Percentiles rank a stretch among this genome's conserved stretches.
These are phyloP conservation scores for Pagetopsis macropterus DNA, from an alignment of 2,797 vertebrate species.

Conservation along the genomic window DNA sequence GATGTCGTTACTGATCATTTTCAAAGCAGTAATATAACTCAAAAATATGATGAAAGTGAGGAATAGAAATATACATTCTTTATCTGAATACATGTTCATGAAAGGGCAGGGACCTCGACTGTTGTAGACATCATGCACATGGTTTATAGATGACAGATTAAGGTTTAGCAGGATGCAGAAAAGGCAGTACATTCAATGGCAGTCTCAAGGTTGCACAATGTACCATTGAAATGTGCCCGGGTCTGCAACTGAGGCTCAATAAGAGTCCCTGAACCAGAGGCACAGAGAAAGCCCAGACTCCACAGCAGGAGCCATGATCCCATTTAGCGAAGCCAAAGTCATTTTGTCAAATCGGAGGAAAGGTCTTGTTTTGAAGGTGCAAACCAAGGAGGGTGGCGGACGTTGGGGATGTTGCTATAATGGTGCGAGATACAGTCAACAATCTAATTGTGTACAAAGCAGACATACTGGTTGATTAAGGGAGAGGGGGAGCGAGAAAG, in stretches of 20 bases:
- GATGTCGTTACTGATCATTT: constrained; percentile 26
- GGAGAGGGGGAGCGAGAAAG: too few species aligned
- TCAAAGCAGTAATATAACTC: constrained; percentile 20
- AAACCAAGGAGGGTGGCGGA: not conserved
- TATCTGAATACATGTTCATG: not conserved
- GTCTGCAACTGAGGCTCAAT: constrained; percentile 65
- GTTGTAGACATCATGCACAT: constrained; percentile 43
- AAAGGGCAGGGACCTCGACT: constrained; percentile 20
- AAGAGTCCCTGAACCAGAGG: constrained; percentile 70
- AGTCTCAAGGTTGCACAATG: constrained; percentile 69
- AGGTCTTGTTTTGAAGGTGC: constrained; percentile 29
- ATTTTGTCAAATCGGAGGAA: constrained; percentile 45
- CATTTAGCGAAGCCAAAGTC: constrained; percentile 55
- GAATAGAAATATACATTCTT: constrained; percentile 6
- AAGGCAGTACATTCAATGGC: constrained; percentile 65
- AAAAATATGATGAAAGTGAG: constrained; percentile 29
- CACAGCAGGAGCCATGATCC: constrained; percentile 39
- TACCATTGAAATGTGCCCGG: constrained; percentile 63
- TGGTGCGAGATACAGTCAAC: constrained; percentile 23
- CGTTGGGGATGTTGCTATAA: constrained; percentile 9
- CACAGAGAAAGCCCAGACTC: constrained; percentile 59
- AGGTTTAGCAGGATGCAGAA: constrained; percentile 55
- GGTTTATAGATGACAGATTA: constrained; percentile 44
- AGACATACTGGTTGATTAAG: constrained; percentile 20
- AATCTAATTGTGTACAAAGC: constrained; percentile 39